A percentile compares a stretch with the other conserved stretches of the same genome.
phyloP scores from a whole-genome alignment of 2,113 vertebrate genomes.

The Mirounga angustirostris region DNA sequence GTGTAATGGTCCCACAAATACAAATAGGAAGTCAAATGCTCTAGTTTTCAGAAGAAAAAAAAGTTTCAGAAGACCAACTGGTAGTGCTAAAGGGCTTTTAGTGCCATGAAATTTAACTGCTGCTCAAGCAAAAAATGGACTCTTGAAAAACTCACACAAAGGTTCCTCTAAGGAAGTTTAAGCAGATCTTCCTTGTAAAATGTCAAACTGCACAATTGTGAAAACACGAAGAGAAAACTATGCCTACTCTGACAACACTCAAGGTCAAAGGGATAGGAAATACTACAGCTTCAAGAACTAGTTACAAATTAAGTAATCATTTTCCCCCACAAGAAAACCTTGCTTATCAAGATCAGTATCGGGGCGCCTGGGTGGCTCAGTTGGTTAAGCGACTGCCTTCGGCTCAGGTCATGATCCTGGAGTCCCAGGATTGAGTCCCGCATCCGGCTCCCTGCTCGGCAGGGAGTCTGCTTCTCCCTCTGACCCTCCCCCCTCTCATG shows the following conservation, averaged over 20 bases:
- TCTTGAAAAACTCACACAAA: background rate
- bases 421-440: too few species aligned
- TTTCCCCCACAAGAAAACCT: background rate
- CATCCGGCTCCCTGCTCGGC: too few species aligned
- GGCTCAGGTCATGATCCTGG: too few species aligned
- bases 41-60: background rate
- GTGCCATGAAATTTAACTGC: background rate
- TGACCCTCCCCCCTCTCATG: too few species aligned
- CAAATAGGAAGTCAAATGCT: background rate
- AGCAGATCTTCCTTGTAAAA: background rate
- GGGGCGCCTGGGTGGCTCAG: too few species aligned
- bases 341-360: background rate
- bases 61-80: background rate
- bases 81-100: background rate
- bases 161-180: background rate
- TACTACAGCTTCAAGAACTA: background rate
- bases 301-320: background rate
- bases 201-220: background rate
- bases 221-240: background rate
- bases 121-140: background rate
- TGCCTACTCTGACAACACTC: background rate
- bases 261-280: background rate
- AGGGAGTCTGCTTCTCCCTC: too few species aligned
- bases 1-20: background rate
- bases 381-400: too few species aligned